Base-by-base conservation (phyloP, 2,113 vertebrate genomes). In the Rynchops niger region DNA sequence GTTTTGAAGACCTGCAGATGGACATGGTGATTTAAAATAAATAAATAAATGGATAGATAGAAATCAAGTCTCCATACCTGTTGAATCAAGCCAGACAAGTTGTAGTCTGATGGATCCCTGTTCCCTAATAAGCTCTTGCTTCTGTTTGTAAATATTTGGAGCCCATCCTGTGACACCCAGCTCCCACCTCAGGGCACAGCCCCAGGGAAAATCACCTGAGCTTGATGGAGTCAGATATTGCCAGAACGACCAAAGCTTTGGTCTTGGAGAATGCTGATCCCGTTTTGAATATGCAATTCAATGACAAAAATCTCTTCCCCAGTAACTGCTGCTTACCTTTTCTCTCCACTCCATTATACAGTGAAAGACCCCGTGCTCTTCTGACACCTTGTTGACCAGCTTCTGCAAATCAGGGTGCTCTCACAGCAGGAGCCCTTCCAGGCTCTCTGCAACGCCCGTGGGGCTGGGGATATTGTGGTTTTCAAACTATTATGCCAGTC, bases 71-170 rank as follows among this genome's bases (percentile, higher is more conserved):
- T 45, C 38, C 1, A 1, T 26, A n/a, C 25, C 50, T 23, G 29
- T 6, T 88, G 58, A 36, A 27, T 47, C 43, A 59, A 76, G 38
- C 27, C 65, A 52, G 50, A 27, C 18, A 50, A 21, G 15, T 32
- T 2, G 1, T 16, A 50, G 19, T 30, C 36, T 30, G 34, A 45
- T 71, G 43, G 34, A 52, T 47, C 8, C 34, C 1, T 0, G 16
- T 18, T 59, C 29, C 50, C 43, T 40, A 43, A 38, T 16, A 58
- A 72, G 34, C 38, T 59, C 34, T 77, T 63, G 27, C 32, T 82
- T 53, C 61, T 50, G 25, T 42, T 55, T 36, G 22, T 27, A 43
- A 63, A 29, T 63, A 34, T 34, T 34, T 56, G 42, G 49, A 63
- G 23, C 27, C 15, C 20, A 34, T 13, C 50, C 43, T 8, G 8